phyloP scores from a whole-genome alignment of 2,888 invertebrate genomes.

The Limnephilus marmoratus region DNA sequence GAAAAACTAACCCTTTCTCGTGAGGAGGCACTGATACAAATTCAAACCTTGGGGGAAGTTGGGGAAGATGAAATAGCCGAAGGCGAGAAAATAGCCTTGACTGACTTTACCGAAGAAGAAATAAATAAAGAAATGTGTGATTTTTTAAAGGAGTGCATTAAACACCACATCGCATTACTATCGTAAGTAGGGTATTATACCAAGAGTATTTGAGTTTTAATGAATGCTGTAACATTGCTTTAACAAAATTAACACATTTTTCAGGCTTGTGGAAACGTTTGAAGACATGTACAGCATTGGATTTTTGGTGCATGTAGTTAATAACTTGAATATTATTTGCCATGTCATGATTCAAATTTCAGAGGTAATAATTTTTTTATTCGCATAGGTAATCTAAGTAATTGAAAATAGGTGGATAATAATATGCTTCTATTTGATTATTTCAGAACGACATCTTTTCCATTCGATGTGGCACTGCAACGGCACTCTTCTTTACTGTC shows the following conservation, averaged over 20 bases:
- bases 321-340: slow-evolving; percentile 63
- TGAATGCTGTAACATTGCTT: not conserved
- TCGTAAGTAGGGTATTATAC: slow-evolving; percentile 43
- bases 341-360: slow-evolving; percentile 63
- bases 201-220: not conserved
- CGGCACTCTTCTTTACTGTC: slow-evolving; percentile 61
- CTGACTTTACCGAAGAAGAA: slow-evolving; percentile 35
- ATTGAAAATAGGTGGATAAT: not conserved
- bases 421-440: not conserved
- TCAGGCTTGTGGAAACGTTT: slow-evolving; percentile 61
- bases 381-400: not conserved
- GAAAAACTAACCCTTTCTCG: not conserved
- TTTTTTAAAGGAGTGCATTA: slow-evolving; percentile 57
- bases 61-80: not conserved
- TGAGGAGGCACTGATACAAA: not conserved
- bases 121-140: slow-evolving; percentile 54
- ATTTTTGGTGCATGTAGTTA: slow-evolving; percentile 59
- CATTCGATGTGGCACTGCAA: slow-evolving; percentile 62
- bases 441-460: slow-evolving; percentile 63
- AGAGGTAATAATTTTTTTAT: slow-evolving; percentile 30
- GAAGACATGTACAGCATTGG: slow-evolving; percentile 58
- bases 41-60: not conserved
- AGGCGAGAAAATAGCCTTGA: not conserved
- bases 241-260: not conserved
- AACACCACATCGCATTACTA: slow-evolving; percentile 56